Evolutionary conservation across 2,888 invertebrate species (phyloP).

Genomic region (Itoplectis maculator): DNA sequence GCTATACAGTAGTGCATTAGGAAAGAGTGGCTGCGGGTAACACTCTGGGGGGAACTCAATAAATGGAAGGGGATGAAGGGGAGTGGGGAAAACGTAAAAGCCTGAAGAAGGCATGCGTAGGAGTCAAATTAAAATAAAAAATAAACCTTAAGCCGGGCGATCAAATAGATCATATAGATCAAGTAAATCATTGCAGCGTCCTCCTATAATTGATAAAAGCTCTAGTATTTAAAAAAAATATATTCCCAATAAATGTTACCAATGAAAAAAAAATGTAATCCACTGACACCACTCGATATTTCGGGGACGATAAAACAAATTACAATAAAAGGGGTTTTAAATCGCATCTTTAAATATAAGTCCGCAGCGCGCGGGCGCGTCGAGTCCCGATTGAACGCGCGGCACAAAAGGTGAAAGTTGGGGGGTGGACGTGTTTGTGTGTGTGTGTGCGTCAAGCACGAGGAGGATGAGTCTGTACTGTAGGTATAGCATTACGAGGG

Average conservation of each 20-base stretch:
- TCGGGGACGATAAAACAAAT: constrained; percentile 3
- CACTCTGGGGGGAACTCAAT: too few relatives aligned
- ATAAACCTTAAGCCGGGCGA: too few relatives aligned
- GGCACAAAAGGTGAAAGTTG: constrained; percentile 5
- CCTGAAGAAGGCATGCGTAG: too few relatives aligned
- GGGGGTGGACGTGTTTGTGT: constrained; percentile 13
- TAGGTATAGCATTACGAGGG: constrained; percentile 54
- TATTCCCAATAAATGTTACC: neutral
- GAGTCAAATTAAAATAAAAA: too few relatives aligned
- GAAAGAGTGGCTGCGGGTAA: too few relatives aligned
- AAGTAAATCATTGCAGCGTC: too few relatives aligned
- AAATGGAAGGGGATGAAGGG: too few relatives aligned
- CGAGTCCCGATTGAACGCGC: constrained; percentile 6
- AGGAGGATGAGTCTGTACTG: constrained; percentile 36
- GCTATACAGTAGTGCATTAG: too few relatives aligned
- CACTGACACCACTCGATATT: neutral
- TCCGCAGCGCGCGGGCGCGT: neutral
- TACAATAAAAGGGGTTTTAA: constrained; percentile 17
- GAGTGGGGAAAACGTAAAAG: too few relatives aligned
- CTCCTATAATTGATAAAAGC: too few relatives aligned
- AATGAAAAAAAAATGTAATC: neutral
- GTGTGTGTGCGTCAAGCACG: constrained; percentile 17
- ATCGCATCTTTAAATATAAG: constrained; percentile 6
- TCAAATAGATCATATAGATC: too few relatives aligned
- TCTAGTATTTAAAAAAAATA: too few relatives aligned